phyloP scores from a whole-genome alignment of 2,888 invertebrate species.

The Lobophora halterata region DNA sequence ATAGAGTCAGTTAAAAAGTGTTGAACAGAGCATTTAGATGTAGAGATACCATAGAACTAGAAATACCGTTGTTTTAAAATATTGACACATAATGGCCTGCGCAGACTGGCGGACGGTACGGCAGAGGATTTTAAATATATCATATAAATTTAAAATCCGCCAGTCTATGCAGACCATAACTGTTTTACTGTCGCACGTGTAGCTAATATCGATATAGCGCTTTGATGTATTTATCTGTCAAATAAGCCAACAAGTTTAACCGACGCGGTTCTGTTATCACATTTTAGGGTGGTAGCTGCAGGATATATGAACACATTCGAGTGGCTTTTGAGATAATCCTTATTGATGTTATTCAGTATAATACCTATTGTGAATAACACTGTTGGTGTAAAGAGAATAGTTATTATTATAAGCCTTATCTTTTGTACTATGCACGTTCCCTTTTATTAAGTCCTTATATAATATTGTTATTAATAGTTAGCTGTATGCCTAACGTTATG shows the following conservation, averaged over 20 bases:
- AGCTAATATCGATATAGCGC: constrained; percentile 57
- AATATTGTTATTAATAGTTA: too few relatives aligned
- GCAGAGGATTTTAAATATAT: too few relatives aligned
- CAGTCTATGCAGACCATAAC: too few relatives aligned
- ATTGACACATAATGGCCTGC: too few relatives aligned
- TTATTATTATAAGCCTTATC: constrained; percentile 38
- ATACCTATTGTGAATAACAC: constrained; percentile 26
- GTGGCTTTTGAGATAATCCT: constrained; percentile 58
- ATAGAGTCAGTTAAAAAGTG: constrained; percentile 31
- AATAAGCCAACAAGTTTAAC: constrained; percentile 57
- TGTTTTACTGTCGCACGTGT: constrained; percentile 48
- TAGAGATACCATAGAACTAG: too few relatives aligned
- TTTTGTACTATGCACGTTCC: constrained; percentile 39
- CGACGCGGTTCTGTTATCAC: constrained; percentile 51
- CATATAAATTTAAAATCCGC: too few relatives aligned
- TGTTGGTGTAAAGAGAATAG: constrained; percentile 36
- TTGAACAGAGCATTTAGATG: constrained; percentile 24
- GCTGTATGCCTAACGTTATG: constrained; percentile 34
- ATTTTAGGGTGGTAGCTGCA: constrained; percentile 50
- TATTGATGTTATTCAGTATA: constrained; percentile 57
- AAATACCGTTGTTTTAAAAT: constrained; percentile 37
- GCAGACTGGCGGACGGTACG: too few relatives aligned
- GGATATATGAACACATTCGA: constrained; percentile 62
- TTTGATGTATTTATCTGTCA: constrained; percentile 64
- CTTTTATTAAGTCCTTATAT: constrained; percentile 36